Conservation (phyloP, 2,113 vertebrate genomes). For the Phrynosoma platyrhinos region DNA sequence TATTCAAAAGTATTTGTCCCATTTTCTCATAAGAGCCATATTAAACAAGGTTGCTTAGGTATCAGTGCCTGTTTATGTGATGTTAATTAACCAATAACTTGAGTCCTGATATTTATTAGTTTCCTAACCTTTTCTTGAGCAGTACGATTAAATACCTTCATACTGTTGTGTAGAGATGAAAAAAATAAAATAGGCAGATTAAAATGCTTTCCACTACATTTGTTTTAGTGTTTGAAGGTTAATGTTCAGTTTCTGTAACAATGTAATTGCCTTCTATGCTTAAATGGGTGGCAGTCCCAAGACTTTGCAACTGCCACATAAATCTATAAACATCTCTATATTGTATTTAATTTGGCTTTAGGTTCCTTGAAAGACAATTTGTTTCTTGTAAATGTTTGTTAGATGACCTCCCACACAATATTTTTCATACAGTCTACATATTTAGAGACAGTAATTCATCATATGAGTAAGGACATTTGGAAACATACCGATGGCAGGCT, state of each 20-base stretch:
- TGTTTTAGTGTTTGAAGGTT: constrained; percentile 60
- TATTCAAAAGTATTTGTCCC: constrained; percentile 19
- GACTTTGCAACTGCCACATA: constrained; percentile 21
- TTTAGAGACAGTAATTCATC: constrained; percentile 4
- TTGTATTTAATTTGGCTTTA: constrained; percentile 29
- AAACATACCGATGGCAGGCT: background rate
- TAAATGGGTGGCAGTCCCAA: constrained; percentile 38
- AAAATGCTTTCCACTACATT: constrained; percentile 55
- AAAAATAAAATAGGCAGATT: constrained; percentile 45
- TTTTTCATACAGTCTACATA: constrained; percentile 8
- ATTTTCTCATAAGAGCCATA: constrained; percentile 24
- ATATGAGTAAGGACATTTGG: constrained; percentile 1
- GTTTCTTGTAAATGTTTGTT: constrained; percentile 27
- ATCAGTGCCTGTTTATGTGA: constrained; percentile 36
- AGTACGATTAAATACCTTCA: constrained; percentile 39
- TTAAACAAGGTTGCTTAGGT: constrained; percentile 27
- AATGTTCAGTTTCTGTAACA: constrained; percentile 51
- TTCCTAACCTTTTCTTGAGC: constrained; percentile 52
- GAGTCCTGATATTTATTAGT: constrained; percentile 54
- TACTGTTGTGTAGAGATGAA: constrained; percentile 46
- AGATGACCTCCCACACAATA: constrained; percentile 6
- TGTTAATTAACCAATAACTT: constrained; percentile 55
- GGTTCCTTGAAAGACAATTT: background rate
- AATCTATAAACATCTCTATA: constrained; percentile 31
- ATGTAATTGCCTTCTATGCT: constrained; percentile 60